Base-by-base conservation (phyloP, 2,888 invertebrate genomes). In the Octodonta nipae region DNA sequence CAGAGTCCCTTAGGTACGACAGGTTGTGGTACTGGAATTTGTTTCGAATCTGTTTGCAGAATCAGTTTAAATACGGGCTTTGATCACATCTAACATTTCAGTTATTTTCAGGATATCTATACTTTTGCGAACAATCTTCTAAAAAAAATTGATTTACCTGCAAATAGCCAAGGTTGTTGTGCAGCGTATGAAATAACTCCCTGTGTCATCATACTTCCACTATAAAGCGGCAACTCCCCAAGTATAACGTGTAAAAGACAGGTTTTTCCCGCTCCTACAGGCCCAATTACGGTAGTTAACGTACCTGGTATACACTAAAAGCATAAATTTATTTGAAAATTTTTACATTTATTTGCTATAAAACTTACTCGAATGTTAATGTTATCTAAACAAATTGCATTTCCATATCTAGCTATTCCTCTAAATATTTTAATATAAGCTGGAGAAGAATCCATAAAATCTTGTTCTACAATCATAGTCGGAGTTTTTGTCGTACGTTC, bases 221-320 rank as follows among this genome's bases (percentile, higher is more conserved):
- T 57, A 5, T 58, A 62, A n/a, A 64, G 36, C 1, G 52, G 46
- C 16, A 68, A 40, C 44, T 68, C 68, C 2, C 57, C 62, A 26
- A 68, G 42, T 10, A 68, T 46, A 20, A 66, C 37, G 36, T 67
- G 54, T 2, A 68, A 45, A 0, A 67, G 32, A 6, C 65, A 61
- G 1, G 62, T 59, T 47, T 80, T 81, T 28, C 80, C 80, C 2
- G 73, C 60, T 7, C 79, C 81, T 1, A 80, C 78, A 3, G 71
- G 65, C 6, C 80, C 81, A 15, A 79, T 70, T 2, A 80, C 53
- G 1, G 71, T 71, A 15, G 66, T 60, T 11, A 71, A 44, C 33
- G 64, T 42, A 1, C 67, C 66, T 0, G 59, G n/a, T n/a, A n/a
- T n/a, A n/a, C n/a, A n/a, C n/a, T n/a, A n/a, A n/a, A n/a, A n/a